Evolutionary conservation across 2,888 invertebrate genomes (phyloP).

Genomic region (Anaspis maculata): DNA sequence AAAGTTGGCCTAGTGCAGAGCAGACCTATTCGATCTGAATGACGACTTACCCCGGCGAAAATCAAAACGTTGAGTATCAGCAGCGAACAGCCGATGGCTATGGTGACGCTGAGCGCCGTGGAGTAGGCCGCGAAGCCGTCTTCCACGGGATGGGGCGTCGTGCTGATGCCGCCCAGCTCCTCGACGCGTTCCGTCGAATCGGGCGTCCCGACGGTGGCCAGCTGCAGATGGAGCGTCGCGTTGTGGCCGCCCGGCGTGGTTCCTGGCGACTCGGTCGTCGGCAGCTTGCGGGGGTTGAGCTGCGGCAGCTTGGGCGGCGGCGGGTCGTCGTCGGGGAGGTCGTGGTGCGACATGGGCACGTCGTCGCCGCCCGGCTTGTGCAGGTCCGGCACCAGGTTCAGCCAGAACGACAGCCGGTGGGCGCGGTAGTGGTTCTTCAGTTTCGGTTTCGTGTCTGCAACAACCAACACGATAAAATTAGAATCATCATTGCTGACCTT

Average conservation of each 20-base stretch:
- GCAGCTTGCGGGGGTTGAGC: conserved; percentile 48
- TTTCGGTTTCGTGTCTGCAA: conserved; percentile 79
- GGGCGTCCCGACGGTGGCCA: conserved; percentile 30
- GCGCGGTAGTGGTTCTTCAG: conserved; percentile 91
- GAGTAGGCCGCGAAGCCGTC: conserved; percentile 86
- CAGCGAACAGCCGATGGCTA: conserved; percentile 89
- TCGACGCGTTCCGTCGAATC: conserved; percentile 44
- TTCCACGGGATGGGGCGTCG: conserved; percentile 56
- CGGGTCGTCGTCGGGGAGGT: conserved; percentile 59
- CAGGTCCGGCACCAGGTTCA: conserved; percentile 86
- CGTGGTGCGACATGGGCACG: conserved; percentile 77
- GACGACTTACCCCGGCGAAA: conserved; percentile 89
- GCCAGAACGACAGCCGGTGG: conserved; percentile 87
- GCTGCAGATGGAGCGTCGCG: conserved; percentile 38
- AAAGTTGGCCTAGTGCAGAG: no score
- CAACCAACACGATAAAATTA: conserved; percentile 6
- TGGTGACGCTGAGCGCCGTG: conserved; percentile 84
- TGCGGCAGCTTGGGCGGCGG: conserved; percentile 50
- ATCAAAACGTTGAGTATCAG: conserved; percentile 87
- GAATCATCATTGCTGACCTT: no score
- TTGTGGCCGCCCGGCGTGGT: conserved; percentile 32
- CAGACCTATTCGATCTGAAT: no score
- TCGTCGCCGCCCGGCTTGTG: conserved; percentile 83
- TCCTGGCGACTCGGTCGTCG: conserved; percentile 45
- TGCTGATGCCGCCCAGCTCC: conserved; percentile 42